Conservation (phyloP, 2,888 invertebrate species). For the Rambutsinella grinnellia region DNA sequence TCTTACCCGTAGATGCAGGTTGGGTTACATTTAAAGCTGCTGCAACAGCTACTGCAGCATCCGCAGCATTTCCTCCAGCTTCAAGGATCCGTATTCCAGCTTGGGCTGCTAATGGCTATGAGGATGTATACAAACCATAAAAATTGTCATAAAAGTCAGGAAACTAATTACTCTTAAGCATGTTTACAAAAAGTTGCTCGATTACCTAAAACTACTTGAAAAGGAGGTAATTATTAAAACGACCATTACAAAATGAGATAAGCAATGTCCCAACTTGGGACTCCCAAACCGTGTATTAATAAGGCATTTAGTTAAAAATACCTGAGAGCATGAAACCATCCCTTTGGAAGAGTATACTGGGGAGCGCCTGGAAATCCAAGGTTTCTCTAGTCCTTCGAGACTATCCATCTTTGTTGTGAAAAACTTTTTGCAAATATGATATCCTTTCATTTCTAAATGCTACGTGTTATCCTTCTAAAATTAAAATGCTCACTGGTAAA, state of each 20-base stretch:
- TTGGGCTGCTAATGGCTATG: conserved; percentile 58
- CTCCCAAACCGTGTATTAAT: neutral
- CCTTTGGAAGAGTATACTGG: conserved; percentile 61
- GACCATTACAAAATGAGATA: neutral
- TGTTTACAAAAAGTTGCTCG: no score
- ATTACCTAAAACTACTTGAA: no score
- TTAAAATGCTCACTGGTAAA: no score
- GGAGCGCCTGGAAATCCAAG: conserved; percentile 60
- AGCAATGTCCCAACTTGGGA: neutral
- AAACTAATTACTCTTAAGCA: no score
- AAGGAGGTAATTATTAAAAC: neutral
- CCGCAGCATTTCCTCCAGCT: conserved; percentile 70
- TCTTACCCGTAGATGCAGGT: conserved; percentile 69
- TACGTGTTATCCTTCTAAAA: no score
- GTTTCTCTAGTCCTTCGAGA: conserved; percentile 35
- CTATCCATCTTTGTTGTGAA: no score
- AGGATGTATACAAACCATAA: no score
- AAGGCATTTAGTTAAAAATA: conserved; percentile 29
- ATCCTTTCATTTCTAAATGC: no score
- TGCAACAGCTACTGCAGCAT: conserved; percentile 70
- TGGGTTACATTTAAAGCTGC: conserved; percentile 70
- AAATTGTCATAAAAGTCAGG: neutral
- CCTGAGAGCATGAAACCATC: conserved; percentile 64
- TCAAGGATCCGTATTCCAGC: conserved; percentile 67
- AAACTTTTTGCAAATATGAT: no score